phyloP scores from a whole-genome alignment of 2,888 invertebrate genomes.

The Ornithoptera alexandrae region DNA sequence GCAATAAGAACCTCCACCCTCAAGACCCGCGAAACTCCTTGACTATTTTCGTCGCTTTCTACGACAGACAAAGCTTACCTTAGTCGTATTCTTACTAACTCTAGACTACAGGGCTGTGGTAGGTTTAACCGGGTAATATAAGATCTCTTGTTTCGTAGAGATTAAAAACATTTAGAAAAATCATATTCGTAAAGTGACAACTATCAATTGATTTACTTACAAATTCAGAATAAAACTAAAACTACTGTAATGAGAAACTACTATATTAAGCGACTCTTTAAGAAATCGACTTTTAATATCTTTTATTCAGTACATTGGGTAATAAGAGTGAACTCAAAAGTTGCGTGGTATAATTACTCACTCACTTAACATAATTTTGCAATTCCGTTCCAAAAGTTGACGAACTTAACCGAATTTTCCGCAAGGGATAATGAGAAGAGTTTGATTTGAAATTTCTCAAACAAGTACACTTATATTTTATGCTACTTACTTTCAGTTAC shows the following conservation, averaged over 20 bases:
- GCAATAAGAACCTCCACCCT: no score
- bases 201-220: no score
- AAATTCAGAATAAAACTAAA: neutral
- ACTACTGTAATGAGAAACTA: neutral
- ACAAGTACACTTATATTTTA: slow-evolving; percentile 11
- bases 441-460: slow-evolving; percentile 20
- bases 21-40: no score
- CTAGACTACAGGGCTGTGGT: no score
- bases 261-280: neutral
- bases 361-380: slow-evolving; percentile 21
- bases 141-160: no score
- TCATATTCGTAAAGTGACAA: no score
- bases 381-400: slow-evolving; percentile 22
- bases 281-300: neutral
- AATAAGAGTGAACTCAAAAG: slow-evolving; percentile 9
- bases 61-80: no score
- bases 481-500: slow-evolving; percentile 7
- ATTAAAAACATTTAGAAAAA: no score
- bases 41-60: no score
- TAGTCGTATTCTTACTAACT: no score
- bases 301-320: slow-evolving; percentile 4
- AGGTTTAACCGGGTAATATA: no score
- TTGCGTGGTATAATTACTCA: slow-evolving; percentile 16
- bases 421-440: slow-evolving; percentile 17
- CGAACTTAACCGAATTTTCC: slow-evolving; percentile 23